Evolutionary conservation across 2,888 invertebrate genomes (phyloP), one percentile per base, ranked within the genome.

Genomic region (Amiota mariae): DNA sequence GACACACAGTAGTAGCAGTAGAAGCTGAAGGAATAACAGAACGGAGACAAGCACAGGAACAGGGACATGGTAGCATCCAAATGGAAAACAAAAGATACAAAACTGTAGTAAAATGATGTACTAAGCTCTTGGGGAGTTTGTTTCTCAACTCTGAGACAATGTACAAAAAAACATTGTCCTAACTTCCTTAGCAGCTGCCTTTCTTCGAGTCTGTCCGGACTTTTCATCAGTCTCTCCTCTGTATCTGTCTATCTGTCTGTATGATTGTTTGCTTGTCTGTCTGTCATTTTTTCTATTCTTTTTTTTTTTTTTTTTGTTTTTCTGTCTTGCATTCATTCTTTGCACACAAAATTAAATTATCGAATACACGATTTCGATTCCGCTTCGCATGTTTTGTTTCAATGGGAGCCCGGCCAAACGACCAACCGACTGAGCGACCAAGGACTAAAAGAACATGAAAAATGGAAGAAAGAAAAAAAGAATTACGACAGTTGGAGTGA

Each of bases 361-460:
- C 82, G 86, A 84, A 84, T 84, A 85, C 84, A 85, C 66, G 70
- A 76, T 75, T 80, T 72, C 76, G 81, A 85, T 85, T 84, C 86
- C 85, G 86, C 84, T 85, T 83, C 83, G 86, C 78, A 85, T 80
- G 83, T 83, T 85, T 84, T 85, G 86, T 84, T 84, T 84, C 86
- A 71, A 54, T 51, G 24, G 59, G 48, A 46, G 72, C 15, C 54
- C 36, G 51, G 64, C 54, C 24, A 11, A 85, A 76, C 54, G 15
- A 75, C 72, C 84, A 72, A 77, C 73, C 24, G 59, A 59, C 18
- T 10, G 59, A 59, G 3, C 59, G 59, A 63, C 10, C 63, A 36
- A 59, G 20, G 8, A 51, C 54, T 59, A 18, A 11, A 18, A 59
- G 18, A 59, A 59, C 15, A 59, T 9, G 20, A 20, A 64, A 64